phyloP scores from a whole-genome alignment of 2,797 vertebrate genomes.

The Meda fulgida region DNA sequence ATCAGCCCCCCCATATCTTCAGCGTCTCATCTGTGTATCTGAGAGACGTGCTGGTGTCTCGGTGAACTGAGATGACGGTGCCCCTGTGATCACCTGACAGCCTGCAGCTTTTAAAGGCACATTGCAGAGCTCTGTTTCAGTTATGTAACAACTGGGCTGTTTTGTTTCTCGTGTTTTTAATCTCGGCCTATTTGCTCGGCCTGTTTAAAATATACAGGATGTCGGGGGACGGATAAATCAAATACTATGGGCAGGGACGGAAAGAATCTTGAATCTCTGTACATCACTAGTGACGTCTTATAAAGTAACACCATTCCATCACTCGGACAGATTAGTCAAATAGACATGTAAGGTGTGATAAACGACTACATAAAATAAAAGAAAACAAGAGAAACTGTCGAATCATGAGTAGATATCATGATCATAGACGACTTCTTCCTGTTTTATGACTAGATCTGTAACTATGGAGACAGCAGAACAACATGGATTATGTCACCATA shows the following conservation, averaged over 20 bases:
- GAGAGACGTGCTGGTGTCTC: conserved; percentile 52
- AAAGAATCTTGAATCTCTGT: conserved; percentile 16
- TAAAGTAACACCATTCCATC: conserved; percentile 4
- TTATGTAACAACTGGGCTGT: conserved; percentile 70
- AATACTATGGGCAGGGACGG: conserved; percentile 23
- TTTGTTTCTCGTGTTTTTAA: conserved; percentile 49
- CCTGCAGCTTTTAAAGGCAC: conserved; percentile 83
- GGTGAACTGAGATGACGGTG: conserved; percentile 72
- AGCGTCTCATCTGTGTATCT: conserved; percentile 54
- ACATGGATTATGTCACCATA: conserved; percentile 25
- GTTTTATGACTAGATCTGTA: conserved; percentile 46
- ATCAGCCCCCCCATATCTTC: conserved; percentile 25
- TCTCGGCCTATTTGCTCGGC: conserved; percentile 22
- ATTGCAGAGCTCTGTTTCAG: conserved; percentile 67
- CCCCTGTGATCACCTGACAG: conserved; percentile 80
- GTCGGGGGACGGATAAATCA: conserved; percentile 26
- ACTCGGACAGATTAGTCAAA: not conserved
- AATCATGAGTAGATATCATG: not conserved
- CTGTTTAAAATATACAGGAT: conserved; percentile 46
- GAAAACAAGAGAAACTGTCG: conserved; percentile 23
- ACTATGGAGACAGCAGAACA: conserved; percentile 44
- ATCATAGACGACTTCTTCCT: conserved; percentile 62
- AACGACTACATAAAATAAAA: not conserved
- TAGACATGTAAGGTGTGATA: not conserved
- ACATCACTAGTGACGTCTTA: conserved; percentile 1